Conservation (phyloP, 2,113 vertebrate species). For the Erythrolamprus reginae region DNA sequence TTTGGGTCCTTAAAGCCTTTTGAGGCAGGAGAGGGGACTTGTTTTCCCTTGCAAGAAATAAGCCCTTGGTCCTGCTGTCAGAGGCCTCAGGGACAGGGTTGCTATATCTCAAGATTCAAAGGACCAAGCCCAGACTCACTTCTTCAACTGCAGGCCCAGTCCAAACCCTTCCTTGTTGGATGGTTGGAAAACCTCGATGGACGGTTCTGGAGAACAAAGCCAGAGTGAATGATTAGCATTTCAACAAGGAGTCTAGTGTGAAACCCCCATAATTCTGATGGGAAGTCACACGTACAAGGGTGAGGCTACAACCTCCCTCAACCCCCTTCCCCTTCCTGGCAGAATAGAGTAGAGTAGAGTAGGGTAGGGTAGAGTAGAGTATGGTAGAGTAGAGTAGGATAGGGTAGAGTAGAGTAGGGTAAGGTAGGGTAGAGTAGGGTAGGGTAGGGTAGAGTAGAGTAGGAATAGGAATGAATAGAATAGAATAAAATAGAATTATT, state of each 20-base stretch:
- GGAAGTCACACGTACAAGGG: background rate
- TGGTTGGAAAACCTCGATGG: constrained; percentile 97
- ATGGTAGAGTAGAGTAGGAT: too few species aligned
- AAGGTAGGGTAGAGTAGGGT: too few species aligned
- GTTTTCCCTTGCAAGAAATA: background rate
- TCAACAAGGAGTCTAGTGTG: background rate
- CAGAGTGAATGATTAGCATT: background rate
- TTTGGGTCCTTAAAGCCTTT: background rate
- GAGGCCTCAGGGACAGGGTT: background rate
- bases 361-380: too few species aligned
- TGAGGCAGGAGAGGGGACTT: background rate
- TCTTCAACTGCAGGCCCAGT: constrained; percentile 94
- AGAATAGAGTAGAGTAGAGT: too few species aligned
- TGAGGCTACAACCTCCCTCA: background rate
- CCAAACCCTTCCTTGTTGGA: constrained; percentile 98
- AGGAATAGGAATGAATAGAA: too few species aligned
- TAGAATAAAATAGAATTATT: too few species aligned
- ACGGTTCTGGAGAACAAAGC: constrained; percentile 78
- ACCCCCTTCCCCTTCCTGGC: background rate
- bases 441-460: too few species aligned
- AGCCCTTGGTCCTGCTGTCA: background rate
- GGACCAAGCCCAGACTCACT: constrained; percentile 84
- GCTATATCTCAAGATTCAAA: accelerated
- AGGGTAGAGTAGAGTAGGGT: too few species aligned
- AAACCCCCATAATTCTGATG: too few species aligned